These are phyloP conservation scores for Paramormyrops kingsleyae DNA, from an alignment of 2,113 vertebrate species.

Conservation along the genomic window DNA sequence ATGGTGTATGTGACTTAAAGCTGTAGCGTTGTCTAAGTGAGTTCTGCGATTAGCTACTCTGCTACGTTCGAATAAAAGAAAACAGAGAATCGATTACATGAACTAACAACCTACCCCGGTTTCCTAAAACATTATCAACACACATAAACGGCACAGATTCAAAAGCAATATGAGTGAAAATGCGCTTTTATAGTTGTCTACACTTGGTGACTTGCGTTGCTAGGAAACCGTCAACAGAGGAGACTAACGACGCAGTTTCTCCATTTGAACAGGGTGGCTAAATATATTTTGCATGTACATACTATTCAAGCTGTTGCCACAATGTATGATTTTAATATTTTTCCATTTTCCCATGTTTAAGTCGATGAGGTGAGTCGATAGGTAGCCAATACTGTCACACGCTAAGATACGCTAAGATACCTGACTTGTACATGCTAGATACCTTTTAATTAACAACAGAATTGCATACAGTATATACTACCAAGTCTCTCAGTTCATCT, in stretches of 20 bases:
- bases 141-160: not conserved
- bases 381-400: not conserved
- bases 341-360: not conserved
- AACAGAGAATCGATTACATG: not conserved
- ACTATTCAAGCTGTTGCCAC: not conserved
- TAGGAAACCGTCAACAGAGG: not conserved
- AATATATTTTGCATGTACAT: not conserved
- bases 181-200: not conserved
- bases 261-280: not conserved
- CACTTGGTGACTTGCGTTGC: not conserved
- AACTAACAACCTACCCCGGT: not conserved
- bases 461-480: not conserved
- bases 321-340: not conserved
- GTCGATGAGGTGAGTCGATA: not conserved
- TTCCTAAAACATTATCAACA: not conserved
- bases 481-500: not conserved
- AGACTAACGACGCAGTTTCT: not conserved
- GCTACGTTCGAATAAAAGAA: not conserved
- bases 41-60: not conserved
- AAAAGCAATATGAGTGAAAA: not conserved
- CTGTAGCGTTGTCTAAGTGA: not conserved
- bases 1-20: not conserved
- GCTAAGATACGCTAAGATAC: not conserved
- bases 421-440: not conserved
- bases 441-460: not conserved